Conservation (phyloP, 2,797 vertebrate genomes). For the Pseudomugil gertrudae region DNA sequence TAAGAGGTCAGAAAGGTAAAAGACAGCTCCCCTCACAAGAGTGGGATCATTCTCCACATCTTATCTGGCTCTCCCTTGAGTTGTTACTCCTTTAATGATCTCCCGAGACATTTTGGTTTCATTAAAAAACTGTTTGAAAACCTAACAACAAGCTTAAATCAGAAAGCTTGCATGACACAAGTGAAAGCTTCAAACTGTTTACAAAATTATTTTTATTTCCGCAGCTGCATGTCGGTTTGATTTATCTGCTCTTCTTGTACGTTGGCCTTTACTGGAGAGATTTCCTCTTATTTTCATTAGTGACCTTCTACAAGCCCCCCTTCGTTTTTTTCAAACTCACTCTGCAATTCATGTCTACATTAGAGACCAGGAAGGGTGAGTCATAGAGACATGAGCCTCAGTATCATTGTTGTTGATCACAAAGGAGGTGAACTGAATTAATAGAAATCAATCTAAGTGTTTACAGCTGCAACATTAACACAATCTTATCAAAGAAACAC, state of each 20-base stretch:
- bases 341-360: conserved; percentile 36
- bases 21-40: conserved; percentile 30
- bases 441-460: conserved; percentile 6
- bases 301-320: conserved; percentile 15
- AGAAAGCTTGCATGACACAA: conserved; percentile 22
- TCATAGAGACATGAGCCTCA: conserved; percentile 26
- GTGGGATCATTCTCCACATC: conserved; percentile 35
- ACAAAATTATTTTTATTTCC: conserved; percentile 49
- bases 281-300: conserved; percentile 46
- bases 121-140: conserved; percentile 51
- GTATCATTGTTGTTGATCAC: conserved; percentile 7
- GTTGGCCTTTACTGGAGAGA: conserved; percentile 54
- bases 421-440: conserved; percentile 4
- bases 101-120: conserved; percentile 27
- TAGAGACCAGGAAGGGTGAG: conserved; percentile 40
- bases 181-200: conserved; percentile 52
- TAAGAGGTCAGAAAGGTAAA: conserved; percentile 66
- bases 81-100: conserved; percentile 35
- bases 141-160: conserved; percentile 30
- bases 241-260: conserved; percentile 29
- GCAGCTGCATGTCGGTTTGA: conserved; percentile 47
- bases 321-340: conserved; percentile 5
- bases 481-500: not conserved
- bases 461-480: not conserved
- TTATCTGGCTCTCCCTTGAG: conserved; percentile 42